Base-by-base conservation (phyloP, 1,140 invertebrate genomes). In the Drosophila sucinea region DNA sequence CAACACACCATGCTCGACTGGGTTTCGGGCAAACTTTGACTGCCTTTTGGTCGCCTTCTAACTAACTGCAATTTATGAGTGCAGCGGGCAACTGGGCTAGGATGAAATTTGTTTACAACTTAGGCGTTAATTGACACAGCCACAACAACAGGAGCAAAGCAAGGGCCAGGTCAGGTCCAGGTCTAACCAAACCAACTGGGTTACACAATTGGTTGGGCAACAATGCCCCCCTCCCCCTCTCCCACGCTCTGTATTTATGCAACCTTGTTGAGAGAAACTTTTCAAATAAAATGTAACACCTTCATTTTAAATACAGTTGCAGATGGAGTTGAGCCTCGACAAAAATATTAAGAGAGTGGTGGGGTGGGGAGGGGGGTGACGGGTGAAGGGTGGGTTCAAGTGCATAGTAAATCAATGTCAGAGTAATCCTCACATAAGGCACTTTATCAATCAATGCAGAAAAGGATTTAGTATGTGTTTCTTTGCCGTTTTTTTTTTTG, bases 371-470 rank as follows among this genome's bases (percentile, higher is more conserved):
- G 33, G 29, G 47, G 10, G 35, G 27, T 30, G 8, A 40, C 41
- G 75, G 72, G 72, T 76, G 82, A n/a, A n/a, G 80, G 77, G 74
- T 17, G 17, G 17, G 17, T 17, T 17, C 77, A 60, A 70, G 61
- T 70, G 80, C 80, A 73, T 81, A 84, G 85, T 87, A 89, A 87
- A 87, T 89, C 84, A 90, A 84, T 89, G 85, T 89, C 84, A 74
- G 71, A 73, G 60, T 89, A 89, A 89, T 90, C 85, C 84, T 73
- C 77, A 70, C 85, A 89, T 90, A 90, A 89, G 84, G 84, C 77
- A 89, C 84, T 90, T 89, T 89, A 89, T 89, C 84, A 89, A 89
- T 89, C 84, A 89, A 90, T 90, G 84, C 84, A 90, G 77, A 89
- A 89, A 84, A 84, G 85, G 84, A 90, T 89, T 89, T 89, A 73